phyloP scores from a whole-genome alignment of 2,113 vertebrate genomes.

The Corythornis madagascariensis region DNA sequence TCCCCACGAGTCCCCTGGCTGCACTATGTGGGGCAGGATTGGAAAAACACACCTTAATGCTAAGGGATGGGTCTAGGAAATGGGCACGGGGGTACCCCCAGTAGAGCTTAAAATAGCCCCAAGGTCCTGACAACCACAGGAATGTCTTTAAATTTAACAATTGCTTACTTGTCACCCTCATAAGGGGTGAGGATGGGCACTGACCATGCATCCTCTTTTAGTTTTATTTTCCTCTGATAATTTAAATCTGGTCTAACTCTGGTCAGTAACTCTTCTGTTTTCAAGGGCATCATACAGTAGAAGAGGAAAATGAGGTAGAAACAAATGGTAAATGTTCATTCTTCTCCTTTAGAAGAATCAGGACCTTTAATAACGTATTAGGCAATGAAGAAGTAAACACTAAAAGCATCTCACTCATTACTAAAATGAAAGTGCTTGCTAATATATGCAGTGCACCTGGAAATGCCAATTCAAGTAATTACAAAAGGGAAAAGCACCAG shows the following conservation, averaged over 20 bases:
- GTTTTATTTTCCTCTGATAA: neutral
- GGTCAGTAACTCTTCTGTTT: neutral
- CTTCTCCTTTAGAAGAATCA: constrained; percentile 18
- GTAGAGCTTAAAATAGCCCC: neutral
- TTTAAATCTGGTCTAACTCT: neutral
- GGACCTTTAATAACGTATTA: constrained; percentile 32
- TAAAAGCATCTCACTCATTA: neutral
- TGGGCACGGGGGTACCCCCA: neutral
- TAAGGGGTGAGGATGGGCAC: neutral
- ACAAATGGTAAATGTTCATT: neutral
- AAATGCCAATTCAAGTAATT: constrained; percentile 57
- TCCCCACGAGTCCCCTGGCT: neutral
- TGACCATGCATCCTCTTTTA: neutral
- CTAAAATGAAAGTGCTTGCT: constrained; percentile 44
- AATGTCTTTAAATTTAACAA: neutral
- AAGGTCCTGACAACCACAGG: neutral
- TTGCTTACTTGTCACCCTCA: neutral
- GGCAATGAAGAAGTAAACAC: constrained; percentile 42
- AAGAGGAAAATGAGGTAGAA: constrained; percentile 29
- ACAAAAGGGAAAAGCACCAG: constrained; percentile 28
- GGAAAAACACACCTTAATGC: neutral
- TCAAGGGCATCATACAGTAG: neutral
- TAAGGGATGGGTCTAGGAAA: neutral
- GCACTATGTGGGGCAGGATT: neutral
- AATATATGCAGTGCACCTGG: constrained; percentile 61